Percentiles rank a stretch among this genome's conserved stretches.
Evolutionary conservation across 2,113 vertebrate genomes (phyloP).

Genomic region (Macheiramphus alcinus): DNA sequence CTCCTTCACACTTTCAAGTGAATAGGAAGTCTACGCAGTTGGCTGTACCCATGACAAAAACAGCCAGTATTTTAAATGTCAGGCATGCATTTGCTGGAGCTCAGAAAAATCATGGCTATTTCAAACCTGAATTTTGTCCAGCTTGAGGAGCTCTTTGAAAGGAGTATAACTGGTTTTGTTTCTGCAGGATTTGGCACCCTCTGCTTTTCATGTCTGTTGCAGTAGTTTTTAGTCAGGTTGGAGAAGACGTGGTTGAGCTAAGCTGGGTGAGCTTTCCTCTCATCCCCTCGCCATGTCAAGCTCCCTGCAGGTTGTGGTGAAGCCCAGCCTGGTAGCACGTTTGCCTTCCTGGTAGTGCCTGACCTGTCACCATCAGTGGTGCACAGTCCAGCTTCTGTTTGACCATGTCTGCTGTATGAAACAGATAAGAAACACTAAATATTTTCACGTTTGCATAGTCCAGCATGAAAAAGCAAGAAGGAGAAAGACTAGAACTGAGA

Average conservation of each 20-base stretch:
- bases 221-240: neutral
- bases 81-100: neutral
- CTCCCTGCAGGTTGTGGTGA: rapidly evolving
- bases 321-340: rapidly evolving
- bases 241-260: neutral
- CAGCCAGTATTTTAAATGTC: neutral
- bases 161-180: neutral
- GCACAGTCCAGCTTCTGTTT: neutral
- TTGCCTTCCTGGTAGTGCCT: neutral
- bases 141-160: neutral
- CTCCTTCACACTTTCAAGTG: neutral
- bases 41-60: neutral
- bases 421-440: neutral
- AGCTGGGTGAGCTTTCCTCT: neutral
- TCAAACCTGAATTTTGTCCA: neutral
- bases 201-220: neutral
- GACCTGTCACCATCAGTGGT: neutral
- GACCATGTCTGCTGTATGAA: neutral
- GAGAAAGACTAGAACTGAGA: neutral
- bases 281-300: rapidly evolving
- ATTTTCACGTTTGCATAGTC: neutral
- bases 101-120: neutral
- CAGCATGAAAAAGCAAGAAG: neutral
- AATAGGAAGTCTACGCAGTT: neutral
- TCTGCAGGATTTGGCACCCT: neutral